phyloP scores from a whole-genome alignment of 2,113 vertebrate species.

The Poicephalus gulielmi region DNA sequence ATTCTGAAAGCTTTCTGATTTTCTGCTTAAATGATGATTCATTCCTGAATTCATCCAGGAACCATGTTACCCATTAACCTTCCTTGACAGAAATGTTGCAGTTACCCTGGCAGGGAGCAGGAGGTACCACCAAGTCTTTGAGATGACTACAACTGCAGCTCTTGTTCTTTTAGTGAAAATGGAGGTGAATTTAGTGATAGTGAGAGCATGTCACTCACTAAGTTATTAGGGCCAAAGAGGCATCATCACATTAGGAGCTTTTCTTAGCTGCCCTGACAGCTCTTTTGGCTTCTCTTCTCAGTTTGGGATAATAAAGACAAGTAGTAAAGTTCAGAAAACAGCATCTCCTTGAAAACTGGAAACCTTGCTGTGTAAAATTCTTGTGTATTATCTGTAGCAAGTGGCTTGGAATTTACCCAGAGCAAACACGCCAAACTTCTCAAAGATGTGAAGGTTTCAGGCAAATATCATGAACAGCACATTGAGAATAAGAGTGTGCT shows the following conservation, averaged over 20 bases:
- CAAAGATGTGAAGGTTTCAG: background rate
- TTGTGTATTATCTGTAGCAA: constrained; percentile 8
- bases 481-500: background rate
- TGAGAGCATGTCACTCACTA: background rate
- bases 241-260: background rate
- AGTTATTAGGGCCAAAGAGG: background rate
- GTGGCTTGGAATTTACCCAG: background rate
- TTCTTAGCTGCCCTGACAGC: background rate
- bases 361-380: constrained; percentile 26
- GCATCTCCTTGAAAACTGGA: constrained; percentile 32
- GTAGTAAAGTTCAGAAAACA: background rate
- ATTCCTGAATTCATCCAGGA: background rate
- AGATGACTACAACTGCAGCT: background rate
- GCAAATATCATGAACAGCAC: background rate
- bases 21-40: background rate
- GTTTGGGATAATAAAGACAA: background rate
- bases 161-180: background rate
- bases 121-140: background rate
- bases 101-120: background rate
- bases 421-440: background rate
- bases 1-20: background rate
- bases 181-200: background rate
- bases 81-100: background rate
- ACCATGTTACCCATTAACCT: background rate
- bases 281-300: background rate